Evolutionary conservation across 2,113 vertebrate genomes (phyloP), one percentile per base, ranked within the genome.

Genomic region (Peromyscus californicus): DNA sequence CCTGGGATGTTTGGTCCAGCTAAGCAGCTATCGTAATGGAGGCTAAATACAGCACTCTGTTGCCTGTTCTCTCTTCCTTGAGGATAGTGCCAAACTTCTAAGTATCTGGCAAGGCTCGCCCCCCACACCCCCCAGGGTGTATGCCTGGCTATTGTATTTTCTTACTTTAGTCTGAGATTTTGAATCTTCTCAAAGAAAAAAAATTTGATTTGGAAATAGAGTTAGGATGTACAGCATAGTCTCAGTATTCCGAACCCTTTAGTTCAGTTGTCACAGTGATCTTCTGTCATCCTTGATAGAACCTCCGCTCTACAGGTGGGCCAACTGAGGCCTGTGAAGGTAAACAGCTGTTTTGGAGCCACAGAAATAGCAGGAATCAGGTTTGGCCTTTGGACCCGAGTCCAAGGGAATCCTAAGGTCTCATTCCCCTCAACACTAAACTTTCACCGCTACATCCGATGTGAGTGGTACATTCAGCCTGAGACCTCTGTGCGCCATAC

Each of bases 141-240:
- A 70, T 51, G 21, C 39, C 63, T 88, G 75, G 42, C 26, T 83
- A 8, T 12, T 72, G 0, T n/a, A 57, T 9, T 75, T 59, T 7
- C 70, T 94, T 42, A 94, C 65, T 96, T 95, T 86, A 74, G 36
- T 79, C 80, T 92, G 88, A 90, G 93, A 80, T 21, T 78, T 91
- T 80, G 63, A 84, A 21, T 93, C 24, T 70, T 39, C 6, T 88
- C 22, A 87, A 75, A 75, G n/a, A 59, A 82, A 83, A 67, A 74
- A 86, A 93, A 84, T 63, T 24, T 36, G 36, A 29, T 48, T 95
- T 36, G 45, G 63, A 92, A 61, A 5, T 70, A 94, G 67, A 90
- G 45, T 88, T 59, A 26, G 33, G 75, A 12, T 59, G 5, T 63
- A 0, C 0, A 63, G 15, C 39, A 26, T 2, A 48, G 3, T 26